Conservation (phyloP, 2,113 vertebrate genomes). For the Limnothrissa miodon region DNA sequence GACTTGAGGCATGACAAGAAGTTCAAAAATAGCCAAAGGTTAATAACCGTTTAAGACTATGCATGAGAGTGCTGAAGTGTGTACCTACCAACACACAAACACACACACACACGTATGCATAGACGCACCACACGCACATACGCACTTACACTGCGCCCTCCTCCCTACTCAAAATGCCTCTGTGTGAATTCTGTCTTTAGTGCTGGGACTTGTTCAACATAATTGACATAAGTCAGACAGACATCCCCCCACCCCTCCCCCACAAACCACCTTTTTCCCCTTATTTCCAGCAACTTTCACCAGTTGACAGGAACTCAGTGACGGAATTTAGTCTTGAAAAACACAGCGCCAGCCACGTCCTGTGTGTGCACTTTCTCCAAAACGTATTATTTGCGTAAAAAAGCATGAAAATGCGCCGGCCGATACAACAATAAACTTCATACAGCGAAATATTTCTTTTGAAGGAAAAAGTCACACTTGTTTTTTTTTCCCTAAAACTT, state of each 20-base stretch:
- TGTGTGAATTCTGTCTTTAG: slow-evolving; percentile 49
- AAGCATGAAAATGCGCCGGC: slow-evolving; percentile 8
- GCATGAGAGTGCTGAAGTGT: slow-evolving; percentile 45
- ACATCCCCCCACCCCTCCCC: slow-evolving; percentile 41
- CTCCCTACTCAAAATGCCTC: slow-evolving; percentile 32
- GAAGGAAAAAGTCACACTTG: slow-evolving; percentile 29
- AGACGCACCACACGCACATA: neutral
- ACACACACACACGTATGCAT: neutral
- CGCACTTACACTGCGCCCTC: neutral
- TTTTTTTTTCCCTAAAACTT: slow-evolving; percentile 22
- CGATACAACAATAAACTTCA: slow-evolving; percentile 16
- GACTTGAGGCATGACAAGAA: slow-evolving; percentile 52
- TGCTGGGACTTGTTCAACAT: slow-evolving; percentile 54
- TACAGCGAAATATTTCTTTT: neutral
- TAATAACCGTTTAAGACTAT: slow-evolving; percentile 57
- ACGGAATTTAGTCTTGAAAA: slow-evolving; percentile 2
- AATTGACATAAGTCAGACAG: slow-evolving; percentile 45
- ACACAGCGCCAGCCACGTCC: neutral
- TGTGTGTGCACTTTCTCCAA: neutral
- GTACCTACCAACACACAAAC: neutral
- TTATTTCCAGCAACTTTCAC: slow-evolving; percentile 1
- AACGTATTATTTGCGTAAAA: neutral
- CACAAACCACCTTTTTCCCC: neutral
- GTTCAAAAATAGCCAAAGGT: slow-evolving; percentile 66
- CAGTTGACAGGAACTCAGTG: slow-evolving; percentile 11